Evolutionary conservation across 2,888 invertebrate species (phyloP).

Genomic region (Pandemis heparana): DNA sequence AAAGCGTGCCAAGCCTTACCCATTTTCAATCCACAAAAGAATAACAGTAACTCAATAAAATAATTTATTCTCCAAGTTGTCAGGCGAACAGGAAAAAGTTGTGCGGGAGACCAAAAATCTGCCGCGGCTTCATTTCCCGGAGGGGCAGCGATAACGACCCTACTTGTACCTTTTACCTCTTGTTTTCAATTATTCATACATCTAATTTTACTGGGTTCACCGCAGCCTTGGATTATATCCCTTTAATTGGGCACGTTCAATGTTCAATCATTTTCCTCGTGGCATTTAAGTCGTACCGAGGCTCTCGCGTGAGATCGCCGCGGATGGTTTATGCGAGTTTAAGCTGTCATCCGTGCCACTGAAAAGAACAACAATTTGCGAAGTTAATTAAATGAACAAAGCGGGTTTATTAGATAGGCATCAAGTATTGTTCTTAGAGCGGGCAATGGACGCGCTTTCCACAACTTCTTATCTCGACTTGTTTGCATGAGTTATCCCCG

Average conservation of each 20-base stretch:
- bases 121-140: conserved; percentile 70
- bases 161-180: conserved; percentile 73
- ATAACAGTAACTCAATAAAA: conserved; percentile 58
- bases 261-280: conserved; percentile 63
- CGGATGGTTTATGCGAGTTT: conserved; percentile 59
- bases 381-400: conserved; percentile 77
- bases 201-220: conserved; percentile 66
- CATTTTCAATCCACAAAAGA: conserved; percentile 45
- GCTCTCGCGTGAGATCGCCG: conserved; percentile 49
- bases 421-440: conserved; percentile 70
- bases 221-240: conserved; percentile 61
- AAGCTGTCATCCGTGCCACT: conserved; percentile 52
- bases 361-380: conserved; percentile 69
- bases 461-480: conserved; percentile 69
- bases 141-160: conserved; percentile 73
- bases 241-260: conserved; percentile 63
- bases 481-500: conserved; percentile 64
- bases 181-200: conserved; percentile 81
- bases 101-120: conserved; percentile 67
- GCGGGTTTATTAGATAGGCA: conserved; percentile 68
- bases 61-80: conserved; percentile 61
- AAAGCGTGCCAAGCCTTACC: conserved; percentile 23
- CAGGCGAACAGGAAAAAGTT: conserved; percentile 63
- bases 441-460: conserved; percentile 62
- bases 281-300: conserved; percentile 55